A percentile compares a stretch with the other conserved stretches of the same genome.
phyloP scores from a whole-genome alignment of 2,113 vertebrate genomes.

The Rhabdornis inornatus region DNA sequence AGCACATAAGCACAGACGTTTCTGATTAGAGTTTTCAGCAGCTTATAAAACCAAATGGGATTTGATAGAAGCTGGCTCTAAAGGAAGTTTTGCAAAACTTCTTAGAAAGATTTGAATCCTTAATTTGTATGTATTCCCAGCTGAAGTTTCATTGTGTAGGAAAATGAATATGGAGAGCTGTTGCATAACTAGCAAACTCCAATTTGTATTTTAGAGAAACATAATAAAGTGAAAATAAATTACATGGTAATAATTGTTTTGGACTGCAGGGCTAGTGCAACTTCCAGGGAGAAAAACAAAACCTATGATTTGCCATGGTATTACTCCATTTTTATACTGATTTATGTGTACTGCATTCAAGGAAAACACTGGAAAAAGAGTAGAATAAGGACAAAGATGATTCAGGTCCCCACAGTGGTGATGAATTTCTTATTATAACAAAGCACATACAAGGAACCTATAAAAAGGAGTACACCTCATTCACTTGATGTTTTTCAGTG shows the following conservation, averaged over 20 bases:
- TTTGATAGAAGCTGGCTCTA: constrained; percentile 6
- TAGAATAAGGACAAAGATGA: constrained; percentile 31
- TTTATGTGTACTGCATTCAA: constrained; percentile 10
- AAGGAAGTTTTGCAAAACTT: constrained; percentile 33
- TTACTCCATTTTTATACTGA: background rate
- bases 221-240: constrained; percentile 45
- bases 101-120: constrained; percentile 36
- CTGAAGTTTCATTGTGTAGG: constrained; percentile 24
- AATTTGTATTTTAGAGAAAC: constrained; percentile 7
- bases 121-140: constrained; percentile 23
- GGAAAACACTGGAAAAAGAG: constrained; percentile 2
- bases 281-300: constrained; percentile 48
- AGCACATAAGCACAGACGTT: background rate
- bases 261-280: background rate
- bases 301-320: constrained; percentile 12
- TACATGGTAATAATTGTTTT: constrained; percentile 32
- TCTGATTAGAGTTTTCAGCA: constrained; percentile 47
- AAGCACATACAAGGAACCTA: background rate
- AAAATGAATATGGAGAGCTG: constrained; percentile 22
- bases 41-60: constrained; percentile 39
- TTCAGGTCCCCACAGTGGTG: background rate
- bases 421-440: background rate
- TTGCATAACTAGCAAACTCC: constrained; percentile 1
- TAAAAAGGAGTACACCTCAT: background rate
- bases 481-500: constrained; percentile 12